Percentiles rank a stretch among this genome's conserved stretches.
These are phyloP conservation scores for Amazona guildingii DNA, from an alignment of 2,113 vertebrate genomes.

Conservation along the genomic window DNA sequence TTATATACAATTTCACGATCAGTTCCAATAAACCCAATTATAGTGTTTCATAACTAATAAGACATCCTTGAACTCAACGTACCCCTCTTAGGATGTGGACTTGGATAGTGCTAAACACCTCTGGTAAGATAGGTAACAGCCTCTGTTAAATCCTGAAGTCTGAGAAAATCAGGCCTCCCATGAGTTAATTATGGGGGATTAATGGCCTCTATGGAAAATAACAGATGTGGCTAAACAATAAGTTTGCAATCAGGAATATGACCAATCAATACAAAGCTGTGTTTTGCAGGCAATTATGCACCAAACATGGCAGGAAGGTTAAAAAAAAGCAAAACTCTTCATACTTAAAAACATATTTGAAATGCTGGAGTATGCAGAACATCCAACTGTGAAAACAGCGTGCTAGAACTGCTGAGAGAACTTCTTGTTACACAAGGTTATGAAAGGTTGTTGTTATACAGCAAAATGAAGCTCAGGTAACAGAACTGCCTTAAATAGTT, in stretches of 20 bases:
- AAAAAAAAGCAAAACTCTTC: background rate
- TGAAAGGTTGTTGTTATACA: background rate
- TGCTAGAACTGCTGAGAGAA: background rate
- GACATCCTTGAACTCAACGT: background rate
- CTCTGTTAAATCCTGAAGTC: background rate
- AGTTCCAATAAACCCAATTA: background rate
- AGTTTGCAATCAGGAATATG: conserved; percentile 9
- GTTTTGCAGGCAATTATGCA: background rate
- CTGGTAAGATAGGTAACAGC: background rate
- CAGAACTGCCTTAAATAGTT: background rate
- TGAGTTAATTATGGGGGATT: background rate
- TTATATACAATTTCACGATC: background rate
- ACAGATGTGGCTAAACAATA: conserved; percentile 28
- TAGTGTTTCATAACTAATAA: background rate
- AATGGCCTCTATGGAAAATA: background rate
- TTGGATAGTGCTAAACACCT: background rate
- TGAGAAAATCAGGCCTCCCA: background rate
- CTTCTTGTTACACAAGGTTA: background rate
- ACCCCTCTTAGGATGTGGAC: background rate
- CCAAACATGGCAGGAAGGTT: conserved; percentile 14
- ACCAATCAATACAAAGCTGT: background rate
- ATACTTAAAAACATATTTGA: background rate
- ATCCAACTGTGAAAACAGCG: background rate
- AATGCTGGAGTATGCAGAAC: background rate
- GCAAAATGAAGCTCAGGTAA: background rate